Percentiles rank a stretch among this genome's conserved stretches.
Evolutionary conservation across 2,888 invertebrate genomes (phyloP).

Genomic region (Busseola fusca): DNA sequence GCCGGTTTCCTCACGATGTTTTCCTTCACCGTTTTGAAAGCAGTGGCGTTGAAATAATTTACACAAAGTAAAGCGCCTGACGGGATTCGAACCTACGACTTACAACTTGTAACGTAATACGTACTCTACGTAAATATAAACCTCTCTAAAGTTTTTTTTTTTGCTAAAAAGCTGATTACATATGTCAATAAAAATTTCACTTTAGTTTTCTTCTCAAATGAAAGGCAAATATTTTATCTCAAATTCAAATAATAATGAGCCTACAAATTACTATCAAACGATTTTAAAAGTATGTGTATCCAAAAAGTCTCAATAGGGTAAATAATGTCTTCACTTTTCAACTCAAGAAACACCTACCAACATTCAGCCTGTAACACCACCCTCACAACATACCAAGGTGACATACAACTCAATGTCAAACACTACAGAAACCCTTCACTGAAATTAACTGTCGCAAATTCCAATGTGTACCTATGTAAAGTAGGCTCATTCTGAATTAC

Average conservation of each 20-base stretch:
- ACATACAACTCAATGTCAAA: constrained; percentile 44
- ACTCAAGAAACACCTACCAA: not conserved
- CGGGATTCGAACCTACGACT: too few species aligned
- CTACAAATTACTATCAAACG: not conserved
- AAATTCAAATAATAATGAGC: not conserved
- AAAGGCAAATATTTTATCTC: not conserved
- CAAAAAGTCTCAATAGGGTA: not conserved
- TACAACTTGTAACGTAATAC: too few species aligned
- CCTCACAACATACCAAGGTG: constrained; percentile 27
- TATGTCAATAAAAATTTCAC: not conserved
- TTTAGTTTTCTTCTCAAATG: not conserved
- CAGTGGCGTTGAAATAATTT: too few species aligned
- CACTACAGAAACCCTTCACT: constrained; percentile 43
- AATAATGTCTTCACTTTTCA: not conserved
- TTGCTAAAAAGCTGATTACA: not conserved
- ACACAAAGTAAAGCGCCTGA: too few species aligned
- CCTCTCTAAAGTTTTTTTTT: not conserved
- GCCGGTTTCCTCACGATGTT: too few species aligned
- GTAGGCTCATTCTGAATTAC: constrained; percentile 57
- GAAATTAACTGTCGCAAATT: constrained; percentile 51
- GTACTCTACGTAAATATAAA: not conserved
- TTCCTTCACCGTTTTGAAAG: too few species aligned
- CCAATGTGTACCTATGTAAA: constrained; percentile 57
- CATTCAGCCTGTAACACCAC: not conserved
- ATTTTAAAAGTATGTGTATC: not conserved